Evolutionary conservation across 2,888 invertebrate species (phyloP).

Genomic region (Poecilus cupreus): DNA sequence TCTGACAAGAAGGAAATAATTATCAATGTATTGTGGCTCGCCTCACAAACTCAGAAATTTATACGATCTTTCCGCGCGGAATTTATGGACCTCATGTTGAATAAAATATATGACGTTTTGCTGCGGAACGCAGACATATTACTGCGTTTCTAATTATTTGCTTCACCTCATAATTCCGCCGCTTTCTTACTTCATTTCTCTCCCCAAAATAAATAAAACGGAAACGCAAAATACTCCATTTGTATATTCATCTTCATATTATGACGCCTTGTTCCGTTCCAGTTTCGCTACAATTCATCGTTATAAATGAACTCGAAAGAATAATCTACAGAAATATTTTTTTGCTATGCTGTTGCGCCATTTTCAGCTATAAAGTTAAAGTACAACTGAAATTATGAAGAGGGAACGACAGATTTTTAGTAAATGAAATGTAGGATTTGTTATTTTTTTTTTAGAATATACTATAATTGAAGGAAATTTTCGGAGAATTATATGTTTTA

Average conservation of each 20-base stretch:
- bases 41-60: slow-evolving; percentile 52
- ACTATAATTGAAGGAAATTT: no score
- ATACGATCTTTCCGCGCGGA: slow-evolving; percentile 29
- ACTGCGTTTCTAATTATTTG: slow-evolving; percentile 50
- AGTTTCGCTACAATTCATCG: background rate
- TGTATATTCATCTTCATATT: slow-evolving; percentile 32
- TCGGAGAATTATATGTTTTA: no score
- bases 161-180: slow-evolving; percentile 29
- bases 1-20: slow-evolving; percentile 57
- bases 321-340: slow-evolving; percentile 29
- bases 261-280: background rate
- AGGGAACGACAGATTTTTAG: no score
- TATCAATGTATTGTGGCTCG: slow-evolving; percentile 57
- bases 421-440: no score
- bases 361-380: no score
- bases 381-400: no score
- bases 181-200: slow-evolving; percentile 40
- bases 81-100: slow-evolving; percentile 50
- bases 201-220: slow-evolving; percentile 22
- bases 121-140: slow-evolving; percentile 15
- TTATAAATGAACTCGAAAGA: slow-evolving; percentile 11
- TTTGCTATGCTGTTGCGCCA: background rate
- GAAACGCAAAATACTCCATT: slow-evolving; percentile 4
- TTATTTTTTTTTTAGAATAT: no score
- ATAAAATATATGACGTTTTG: slow-evolving; percentile 52